phyloP scores from a whole-genome alignment of 1,140 invertebrate species.

The Monochamus saltuarius region DNA sequence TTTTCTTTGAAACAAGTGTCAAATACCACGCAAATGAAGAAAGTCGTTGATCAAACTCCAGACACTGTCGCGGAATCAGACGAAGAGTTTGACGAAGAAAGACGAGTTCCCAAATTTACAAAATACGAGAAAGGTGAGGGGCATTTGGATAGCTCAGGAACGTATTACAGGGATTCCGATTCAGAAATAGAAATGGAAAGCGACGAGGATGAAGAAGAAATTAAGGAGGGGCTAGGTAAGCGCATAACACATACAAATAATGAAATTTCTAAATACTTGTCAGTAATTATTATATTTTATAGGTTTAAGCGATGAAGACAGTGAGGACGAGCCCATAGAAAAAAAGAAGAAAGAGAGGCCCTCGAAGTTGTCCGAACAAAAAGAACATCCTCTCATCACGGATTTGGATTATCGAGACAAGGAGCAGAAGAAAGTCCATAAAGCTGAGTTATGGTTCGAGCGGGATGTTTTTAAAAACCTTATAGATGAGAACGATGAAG shows the following conservation, averaged over 20 bases:
- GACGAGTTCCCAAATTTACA: conserved; percentile 58
- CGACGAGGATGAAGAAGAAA: conserved; percentile 57
- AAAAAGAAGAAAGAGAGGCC: conserved; percentile 45
- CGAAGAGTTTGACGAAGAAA: conserved; percentile 60
- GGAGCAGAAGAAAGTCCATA: conserved; percentile 68
- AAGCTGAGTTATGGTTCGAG: conserved; percentile 87
- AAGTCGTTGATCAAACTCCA: conserved; percentile 67
- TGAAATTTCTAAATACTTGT: too few species aligned
- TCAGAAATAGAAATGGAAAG: conserved; percentile 66
- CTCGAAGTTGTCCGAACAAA: conserved; percentile 51
- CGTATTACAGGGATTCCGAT: conserved; percentile 72
- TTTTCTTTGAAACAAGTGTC: conserved; percentile 58
- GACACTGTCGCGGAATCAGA: conserved; percentile 69
- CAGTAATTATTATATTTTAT: conserved; percentile 37
- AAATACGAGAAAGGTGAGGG: conserved; percentile 69
- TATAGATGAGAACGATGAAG: conserved; percentile 82
- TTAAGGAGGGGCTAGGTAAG: conserved; percentile 62
- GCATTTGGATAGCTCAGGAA: conserved; percentile 70
- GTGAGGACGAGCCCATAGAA: conserved; percentile 47
- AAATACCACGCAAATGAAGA: conserved; percentile 59
- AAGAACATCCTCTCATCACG: conserved; percentile 79
- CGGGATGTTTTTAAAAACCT: conserved; percentile 85
- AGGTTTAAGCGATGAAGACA: conserved; percentile 56
- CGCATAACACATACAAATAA: background rate
- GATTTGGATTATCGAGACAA: conserved; percentile 78